A percentile compares a stretch with the other conserved stretches of the same genome.
These are phyloP conservation scores for Tuberolachnus salignus DNA, from an alignment of 2,888 invertebrate species.

Conservation along the genomic window DNA sequence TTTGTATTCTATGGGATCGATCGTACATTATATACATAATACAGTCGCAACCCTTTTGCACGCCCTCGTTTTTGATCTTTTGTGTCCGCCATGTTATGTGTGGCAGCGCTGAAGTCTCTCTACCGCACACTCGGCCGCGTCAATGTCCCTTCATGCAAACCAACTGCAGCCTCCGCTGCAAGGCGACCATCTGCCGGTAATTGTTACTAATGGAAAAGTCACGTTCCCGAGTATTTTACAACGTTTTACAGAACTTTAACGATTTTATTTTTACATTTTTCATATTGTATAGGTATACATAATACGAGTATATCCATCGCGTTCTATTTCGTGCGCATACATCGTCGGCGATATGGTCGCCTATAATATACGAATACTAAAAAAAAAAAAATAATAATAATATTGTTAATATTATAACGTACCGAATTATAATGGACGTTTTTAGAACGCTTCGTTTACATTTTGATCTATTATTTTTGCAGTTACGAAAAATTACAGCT, in stretches of 20 bases:
- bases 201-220: conserved; percentile 53
- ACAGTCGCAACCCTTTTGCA: conserved; percentile 40
- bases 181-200: conserved; percentile 52
- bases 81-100: background rate
- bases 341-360: background rate
- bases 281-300: too few relatives aligned
- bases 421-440: too few relatives aligned
- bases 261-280: background rate
- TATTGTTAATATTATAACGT: too few relatives aligned
- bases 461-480: too few relatives aligned
- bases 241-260: background rate
- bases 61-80: conserved; percentile 50
- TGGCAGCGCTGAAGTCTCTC: background rate
- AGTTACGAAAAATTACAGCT: too few relatives aligned
- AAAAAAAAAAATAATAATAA: background rate
- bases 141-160: conserved; percentile 46
- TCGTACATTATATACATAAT: too few relatives aligned
- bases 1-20: background rate
- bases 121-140: conserved; percentile 1
- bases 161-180: background rate
- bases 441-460: too few relatives aligned
- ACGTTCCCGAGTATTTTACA: conserved; percentile 14
- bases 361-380: background rate
- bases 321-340: too few relatives aligned
- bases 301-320: too few relatives aligned